Percentiles rank a stretch among this genome's conserved stretches.
Conservation (phyloP, 2,888 invertebrate genomes). For the Protophormia terraenovae region DNA sequence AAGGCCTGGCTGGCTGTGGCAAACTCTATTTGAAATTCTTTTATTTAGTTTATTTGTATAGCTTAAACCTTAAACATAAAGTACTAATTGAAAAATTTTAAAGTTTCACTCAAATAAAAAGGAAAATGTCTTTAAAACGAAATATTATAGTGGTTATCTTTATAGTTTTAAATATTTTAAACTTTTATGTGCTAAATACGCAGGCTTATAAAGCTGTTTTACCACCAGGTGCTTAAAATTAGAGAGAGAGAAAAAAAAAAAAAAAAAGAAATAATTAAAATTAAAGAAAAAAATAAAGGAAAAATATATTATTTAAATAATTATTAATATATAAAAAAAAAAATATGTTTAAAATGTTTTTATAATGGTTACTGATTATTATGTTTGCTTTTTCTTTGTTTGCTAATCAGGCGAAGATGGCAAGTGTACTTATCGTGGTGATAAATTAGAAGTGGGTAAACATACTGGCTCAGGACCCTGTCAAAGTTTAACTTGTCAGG, state of each 20-base stretch:
- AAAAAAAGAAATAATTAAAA: no score
- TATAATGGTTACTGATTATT: no score
- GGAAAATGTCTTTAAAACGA: conserved; percentile 30
- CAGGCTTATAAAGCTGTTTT: conserved; percentile 59
- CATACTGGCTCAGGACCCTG: conserved; percentile 77
- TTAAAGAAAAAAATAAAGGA: no score
- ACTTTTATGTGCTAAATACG: conserved; percentile 37
- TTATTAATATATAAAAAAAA: background rate
- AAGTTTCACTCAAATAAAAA: background rate
- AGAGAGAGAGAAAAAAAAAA: no score
- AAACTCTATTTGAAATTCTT: conserved; percentile 1
- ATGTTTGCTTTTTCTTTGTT: conserved; percentile 4
- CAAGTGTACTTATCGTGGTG: conserved; percentile 78
- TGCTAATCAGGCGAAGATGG: conserved; percentile 67
- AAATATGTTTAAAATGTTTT: conserved; percentile 71
- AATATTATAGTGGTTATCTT: conserved; percentile 9
- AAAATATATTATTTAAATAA: no score
- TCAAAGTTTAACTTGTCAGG: conserved; percentile 76
- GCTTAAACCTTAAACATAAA: conserved; percentile 50
- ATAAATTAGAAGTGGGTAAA: conserved; percentile 73
- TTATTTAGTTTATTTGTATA: conserved; percentile 41
- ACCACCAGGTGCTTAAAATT: conserved; percentile 53
- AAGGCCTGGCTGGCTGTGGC: background rate
- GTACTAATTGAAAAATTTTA: background rate
- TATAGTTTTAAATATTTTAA: conserved; percentile 22